These are phyloP conservation scores for Hydractinia echinata DNA, from an alignment of 30 jellyfish, hydroid and myxozoan genomes.

Conservation along the genomic window DNA sequence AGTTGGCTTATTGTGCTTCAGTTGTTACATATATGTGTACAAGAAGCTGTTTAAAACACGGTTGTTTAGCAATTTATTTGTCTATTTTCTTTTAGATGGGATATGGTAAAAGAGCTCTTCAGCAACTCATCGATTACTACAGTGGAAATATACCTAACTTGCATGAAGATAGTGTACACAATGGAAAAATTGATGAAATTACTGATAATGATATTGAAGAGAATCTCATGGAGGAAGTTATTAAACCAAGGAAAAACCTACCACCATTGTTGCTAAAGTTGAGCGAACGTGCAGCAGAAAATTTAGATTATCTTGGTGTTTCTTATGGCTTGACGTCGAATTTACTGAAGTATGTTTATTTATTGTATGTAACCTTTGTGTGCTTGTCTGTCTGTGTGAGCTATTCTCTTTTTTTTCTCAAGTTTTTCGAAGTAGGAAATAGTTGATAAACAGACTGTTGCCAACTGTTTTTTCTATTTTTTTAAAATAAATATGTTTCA, in stretches of 20 bases:
- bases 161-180: constrained; percentile 7
- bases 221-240: constrained; percentile 61
- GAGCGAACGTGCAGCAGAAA: constrained; percentile 86
- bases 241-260: constrained; percentile 74
- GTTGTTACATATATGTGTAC: too few species aligned
- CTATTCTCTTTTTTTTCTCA: too few species aligned
- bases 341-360: constrained; percentile 53
- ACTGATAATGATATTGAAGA: constrained; percentile 32
- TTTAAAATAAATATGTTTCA: too few species aligned
- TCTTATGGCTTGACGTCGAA: constrained; percentile 91
- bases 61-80: not conserved
- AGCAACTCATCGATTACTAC: constrained; percentile 75
- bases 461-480: too few species aligned
- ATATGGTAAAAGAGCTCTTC: constrained; percentile 87
- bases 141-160: constrained; percentile 58
- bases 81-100: constrained; percentile 72
- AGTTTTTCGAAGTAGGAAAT: too few species aligned
- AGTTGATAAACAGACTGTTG: too few species aligned
- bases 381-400: not conserved
- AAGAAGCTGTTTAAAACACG: not conserved
- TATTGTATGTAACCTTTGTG: not conserved
- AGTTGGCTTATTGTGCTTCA: too few species aligned
- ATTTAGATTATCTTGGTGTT: constrained; percentile 89
- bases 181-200: not conserved
- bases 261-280: constrained; percentile 88